Evolutionary conservation across 2,797 vertebrate species (phyloP), one percentile per base, ranked within the genome.

Genomic region (Gallinago stenura): DNA sequence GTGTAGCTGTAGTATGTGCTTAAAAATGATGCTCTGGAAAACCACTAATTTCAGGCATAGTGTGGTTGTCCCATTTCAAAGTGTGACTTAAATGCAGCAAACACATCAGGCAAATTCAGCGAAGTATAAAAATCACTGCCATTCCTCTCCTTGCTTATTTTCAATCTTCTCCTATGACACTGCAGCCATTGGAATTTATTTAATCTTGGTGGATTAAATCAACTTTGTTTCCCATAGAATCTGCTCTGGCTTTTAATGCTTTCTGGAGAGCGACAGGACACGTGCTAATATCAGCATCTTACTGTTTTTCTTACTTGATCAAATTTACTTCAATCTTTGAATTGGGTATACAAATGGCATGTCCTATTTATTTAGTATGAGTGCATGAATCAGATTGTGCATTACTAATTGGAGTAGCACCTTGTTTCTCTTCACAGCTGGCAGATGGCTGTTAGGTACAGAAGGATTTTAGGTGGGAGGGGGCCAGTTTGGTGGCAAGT

Each of bases 401-500:
- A 3, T 79, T 76, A 41, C 51, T 90, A 83, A 50, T 31, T 2
- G 4, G 15, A 70, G 22, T n/a, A 60, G 21, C 56, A 57, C 53
- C 37, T 54, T 39, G n/a, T 45, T 89, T 91, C 54, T 93, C 22
- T 88, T 95, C 39, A 78, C 16, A 71, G 65, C 87, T 94, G 87
- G 87, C 35, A 75, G 82, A 58, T 79, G 66, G 46, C 39, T 93
- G 60, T 57, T 72, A 83, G 39, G 28, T 77, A 43, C 12, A 62
- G 78, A 70, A 87, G n/a, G 35, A 57, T 76, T 78, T 89, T 73
- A 77, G 79, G 56, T 48, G 57, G 20, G 37, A 1, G n/a, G 24
- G 31, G 35, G n/a, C 20, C 28, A 45, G 22, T 54, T 80, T 33
- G 41, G 46, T 70, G 41, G 39, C 57, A 45, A 1, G 9, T 28